Percentiles rank a stretch among this genome's conserved stretches.
phyloP scores from a whole-genome alignment of 2,888 invertebrate genomes.

The Drosophila lacicola region DNA sequence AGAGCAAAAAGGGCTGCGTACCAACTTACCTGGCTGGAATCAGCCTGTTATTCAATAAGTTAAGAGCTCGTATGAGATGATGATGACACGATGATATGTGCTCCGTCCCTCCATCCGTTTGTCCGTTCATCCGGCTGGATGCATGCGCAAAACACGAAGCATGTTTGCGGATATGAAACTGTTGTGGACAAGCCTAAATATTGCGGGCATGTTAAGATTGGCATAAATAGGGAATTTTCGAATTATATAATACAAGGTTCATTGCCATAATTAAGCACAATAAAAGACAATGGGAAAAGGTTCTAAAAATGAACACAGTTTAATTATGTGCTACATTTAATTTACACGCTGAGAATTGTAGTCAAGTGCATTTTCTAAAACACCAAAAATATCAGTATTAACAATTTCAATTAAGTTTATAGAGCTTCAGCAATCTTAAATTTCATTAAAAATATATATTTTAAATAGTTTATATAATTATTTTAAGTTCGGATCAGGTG shows the following conservation, averaged over 20 bases:
- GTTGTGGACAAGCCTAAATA: constrained; percentile 9
- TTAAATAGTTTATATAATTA: too few species aligned
- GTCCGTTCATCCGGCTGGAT: constrained; percentile 6
- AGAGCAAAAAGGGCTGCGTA: constrained; percentile 52
- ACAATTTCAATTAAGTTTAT: too few species aligned
- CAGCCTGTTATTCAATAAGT: constrained; percentile 69
- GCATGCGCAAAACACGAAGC: constrained; percentile 48
- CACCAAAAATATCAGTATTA: too few species aligned
- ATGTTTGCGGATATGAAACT: constrained; percentile 67
- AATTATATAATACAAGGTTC: constrained; percentile 3
- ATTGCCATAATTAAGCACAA: not conserved
- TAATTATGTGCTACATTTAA: too few species aligned
- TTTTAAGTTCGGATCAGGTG: too few species aligned
- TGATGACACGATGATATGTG: constrained; percentile 22
- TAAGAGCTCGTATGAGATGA: constrained; percentile 39
- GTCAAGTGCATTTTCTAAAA: too few species aligned
- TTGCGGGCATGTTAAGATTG: constrained; percentile 3
- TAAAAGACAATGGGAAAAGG: not conserved
- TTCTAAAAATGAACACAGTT: too few species aligned
- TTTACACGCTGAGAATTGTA: too few species aligned
- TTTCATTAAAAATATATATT: too few species aligned
- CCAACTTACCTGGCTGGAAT: constrained; percentile 27
- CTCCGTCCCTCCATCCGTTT: constrained; percentile 3
- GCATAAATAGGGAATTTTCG: not conserved
- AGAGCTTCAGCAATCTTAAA: too few species aligned